phyloP scores from a whole-genome alignment of 2,888 invertebrate species.

The Periphyllus acericola region DNA sequence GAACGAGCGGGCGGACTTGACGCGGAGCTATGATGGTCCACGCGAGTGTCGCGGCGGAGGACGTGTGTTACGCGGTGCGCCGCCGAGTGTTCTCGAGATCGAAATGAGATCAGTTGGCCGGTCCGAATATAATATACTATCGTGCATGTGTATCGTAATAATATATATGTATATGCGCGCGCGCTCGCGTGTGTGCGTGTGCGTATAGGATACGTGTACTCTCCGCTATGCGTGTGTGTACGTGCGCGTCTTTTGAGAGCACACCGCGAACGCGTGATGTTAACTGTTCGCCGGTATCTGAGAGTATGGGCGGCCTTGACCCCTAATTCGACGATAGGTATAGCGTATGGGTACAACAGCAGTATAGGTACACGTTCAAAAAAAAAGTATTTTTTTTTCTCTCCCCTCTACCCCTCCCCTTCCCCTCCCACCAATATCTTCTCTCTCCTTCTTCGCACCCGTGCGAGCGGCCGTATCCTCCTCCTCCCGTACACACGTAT shows the following conservation, averaged over 20 bases:
- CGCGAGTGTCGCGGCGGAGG: constrained; percentile 21
- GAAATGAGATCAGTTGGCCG: constrained; percentile 60
- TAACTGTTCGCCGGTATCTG: constrained; percentile 56
- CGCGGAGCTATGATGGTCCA: constrained; percentile 36
- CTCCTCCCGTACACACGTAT: too few relatives aligned
- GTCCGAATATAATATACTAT: constrained; percentile 29
- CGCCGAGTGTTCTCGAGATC: neutral
- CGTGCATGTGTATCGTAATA: too few relatives aligned
- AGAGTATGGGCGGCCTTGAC: constrained; percentile 55
- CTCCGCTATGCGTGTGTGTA: neutral
- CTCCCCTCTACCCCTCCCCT: neutral
- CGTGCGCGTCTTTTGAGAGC: constrained; percentile 28
- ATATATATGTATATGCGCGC: too few relatives aligned
- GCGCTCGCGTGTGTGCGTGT: too few relatives aligned
- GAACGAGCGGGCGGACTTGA: constrained; percentile 31
- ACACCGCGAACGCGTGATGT: constrained; percentile 51
- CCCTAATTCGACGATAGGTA: constrained; percentile 36
- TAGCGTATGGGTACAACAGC: neutral
- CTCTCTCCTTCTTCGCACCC: neutral
- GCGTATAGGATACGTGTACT: too few relatives aligned
- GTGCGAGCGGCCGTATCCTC: too few relatives aligned
- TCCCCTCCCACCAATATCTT: neutral
- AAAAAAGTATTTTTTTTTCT: constrained; percentile 30
- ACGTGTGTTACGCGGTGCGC: neutral
- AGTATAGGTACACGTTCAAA: constrained; percentile 26